Base-by-base conservation (phyloP, 1,140 invertebrate genomes). In the Sinonovacula constricta region DNA sequence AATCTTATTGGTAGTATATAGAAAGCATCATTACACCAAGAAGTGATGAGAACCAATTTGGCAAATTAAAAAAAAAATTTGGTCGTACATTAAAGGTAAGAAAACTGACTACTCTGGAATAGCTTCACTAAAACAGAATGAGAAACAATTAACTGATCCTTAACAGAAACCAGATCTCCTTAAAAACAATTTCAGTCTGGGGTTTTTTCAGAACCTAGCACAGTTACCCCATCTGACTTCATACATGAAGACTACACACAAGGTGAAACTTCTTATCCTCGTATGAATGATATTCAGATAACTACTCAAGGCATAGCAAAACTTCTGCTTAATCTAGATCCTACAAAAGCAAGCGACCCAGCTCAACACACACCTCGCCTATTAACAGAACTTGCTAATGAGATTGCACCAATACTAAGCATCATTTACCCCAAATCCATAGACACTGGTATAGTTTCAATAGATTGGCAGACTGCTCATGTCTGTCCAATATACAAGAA, bases 21-120 rank as follows among this genome's bases (percentile, higher is more conserved):
- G 68, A 81, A 30, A 15, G 26, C 39, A 51, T 76, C 24, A 62
- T 77, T 24, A 66, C 60, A 33, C 66, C 60, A n/a, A 51, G 63
- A n/a, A 65, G 63, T 33, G 34, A 57, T 1, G 45, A 74, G 45
- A 14, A n/a, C n/a, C 26, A 34, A 59, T 7, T 53, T 51, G 24
- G 24, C 26, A 59, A 34, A n/a, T n/a, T 28, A 69, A 31, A 33
- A 69, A 71, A 57, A 7, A 49, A 2, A 74, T 81, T 45, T 79
- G 69, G 69, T 69, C 80, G 18, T 79, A 74, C 33, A 74, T 82
- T 10, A 82, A 82, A 45, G 59, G 79, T 63, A 72, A 74, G 28
- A 62, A 30, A 34, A 24, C 68, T 28, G 56, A 68, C 18, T 57
- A 31, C 54, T 39, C 15, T 54, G 49, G 60, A 10, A 36, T 81